phyloP scores from a whole-genome alignment of 2,888 invertebrate species.

The Ochropleura plecta region DNA sequence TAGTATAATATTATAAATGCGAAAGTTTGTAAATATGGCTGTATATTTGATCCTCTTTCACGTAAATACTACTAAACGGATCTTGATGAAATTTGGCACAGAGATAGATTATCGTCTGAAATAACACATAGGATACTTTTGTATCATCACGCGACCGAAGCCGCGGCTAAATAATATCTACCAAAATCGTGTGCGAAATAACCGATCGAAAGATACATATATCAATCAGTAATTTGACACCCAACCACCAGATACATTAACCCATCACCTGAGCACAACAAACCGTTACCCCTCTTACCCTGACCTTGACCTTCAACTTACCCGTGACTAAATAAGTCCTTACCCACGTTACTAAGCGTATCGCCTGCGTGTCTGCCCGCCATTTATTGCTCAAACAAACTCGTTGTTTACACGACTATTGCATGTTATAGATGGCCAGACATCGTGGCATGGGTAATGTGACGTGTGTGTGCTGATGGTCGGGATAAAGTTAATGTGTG shows the following conservation, averaged over 20 bases:
- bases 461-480: neutral
- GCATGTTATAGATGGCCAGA: slow-evolving; percentile 45
- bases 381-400: slow-evolving; percentile 40
- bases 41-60: too few relatives aligned
- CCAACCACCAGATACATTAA: neutral
- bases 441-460: slow-evolving; percentile 17
- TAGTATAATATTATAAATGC: too few relatives aligned
- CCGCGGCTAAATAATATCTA: neutral
- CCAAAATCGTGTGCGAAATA: neutral
- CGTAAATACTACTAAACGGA: too few relatives aligned
- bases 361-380: slow-evolving; percentile 43
- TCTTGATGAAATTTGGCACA: too few relatives aligned
- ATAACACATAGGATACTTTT: too few relatives aligned
- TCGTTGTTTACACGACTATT: slow-evolving; percentile 47
- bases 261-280: slow-evolving; percentile 9
- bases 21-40: too few relatives aligned
- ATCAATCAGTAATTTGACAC: neutral
- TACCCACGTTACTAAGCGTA: slow-evolving; percentile 12
- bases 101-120: too few relatives aligned
- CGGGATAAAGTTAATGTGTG: slow-evolving; percentile 7
- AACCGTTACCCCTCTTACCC: slow-evolving; percentile 13
- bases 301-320: slow-evolving; percentile 40
- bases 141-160: too few relatives aligned
- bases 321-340: slow-evolving; percentile 26
- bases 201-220: too few relatives aligned